Evolutionary conservation across 2,113 vertebrate species (phyloP), one percentile per base, ranked within the genome.

Genomic region (Irena cyanogastra): DNA sequence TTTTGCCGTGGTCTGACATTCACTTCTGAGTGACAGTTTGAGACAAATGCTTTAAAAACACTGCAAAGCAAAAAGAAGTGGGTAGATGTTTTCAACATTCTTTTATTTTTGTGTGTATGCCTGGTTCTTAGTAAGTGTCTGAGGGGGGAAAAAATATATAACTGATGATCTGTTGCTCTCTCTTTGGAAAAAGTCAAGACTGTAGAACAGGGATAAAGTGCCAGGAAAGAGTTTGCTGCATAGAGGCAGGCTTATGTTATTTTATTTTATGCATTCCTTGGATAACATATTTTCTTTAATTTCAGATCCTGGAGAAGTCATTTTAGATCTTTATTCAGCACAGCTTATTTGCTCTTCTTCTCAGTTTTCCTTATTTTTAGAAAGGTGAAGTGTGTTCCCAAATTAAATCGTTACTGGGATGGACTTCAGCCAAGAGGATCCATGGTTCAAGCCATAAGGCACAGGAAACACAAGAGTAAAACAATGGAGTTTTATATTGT

Each of bases 311-410:
- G 26, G 78, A 79, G 41, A 91, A 94, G 65, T 92, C 44, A 84
- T 89, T 95, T 95, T 65, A 89, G 37, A 75, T 92, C 60, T 86
- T 92, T 64, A 59, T 89, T 95, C 80, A 44, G 74, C 47, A 78
- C 50, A 81, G 83, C 17, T 86, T 86, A 54, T 60, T 81, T 80
- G 65, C 47, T 94, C 60, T 70, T 94, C 87, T 94, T 90, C 93
- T 90, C 89, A 31, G 56, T 94, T 95, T 92, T 75, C 89, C 72
- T 94, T 94, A 91, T 95, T 93, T 95, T 96, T 94, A 89, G 94
- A 95, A 95, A 93, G 83, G 91, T 97, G 86, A 94, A 94, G 52
- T 24, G 72, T 77, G 76, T 86, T 95, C 89, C 76, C 47, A 87
- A 89, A 93, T 96, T 94, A 95, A 94, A 93, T 89, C 0, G 0